Evolutionary conservation across 2,113 vertebrate species (phyloP).

Genomic region (Physeter macrocephalus): DNA sequence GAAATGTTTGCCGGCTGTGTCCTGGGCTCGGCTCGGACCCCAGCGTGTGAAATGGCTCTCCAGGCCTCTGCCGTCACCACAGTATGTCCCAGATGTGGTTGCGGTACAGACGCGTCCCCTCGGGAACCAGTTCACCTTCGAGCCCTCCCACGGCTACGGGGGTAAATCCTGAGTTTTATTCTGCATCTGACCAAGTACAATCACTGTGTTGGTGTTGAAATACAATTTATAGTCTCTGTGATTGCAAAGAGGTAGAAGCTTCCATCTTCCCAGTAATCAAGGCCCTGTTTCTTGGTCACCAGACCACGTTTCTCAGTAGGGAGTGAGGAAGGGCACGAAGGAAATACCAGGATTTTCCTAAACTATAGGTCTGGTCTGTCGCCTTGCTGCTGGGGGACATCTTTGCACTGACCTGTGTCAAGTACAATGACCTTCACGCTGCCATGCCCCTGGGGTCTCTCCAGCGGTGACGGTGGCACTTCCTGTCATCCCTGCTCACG

Average conservation of each 20-base stretch:
- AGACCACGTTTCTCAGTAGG: neutral
- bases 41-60: rapidly evolving
- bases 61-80: neutral
- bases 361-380: neutral
- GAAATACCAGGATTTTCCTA: neutral
- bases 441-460: neutral
- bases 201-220: rapidly evolving
- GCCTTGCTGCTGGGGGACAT: rapidly evolving
- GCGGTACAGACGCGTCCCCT: rapidly evolving
- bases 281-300: neutral
- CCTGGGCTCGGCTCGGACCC: neutral
- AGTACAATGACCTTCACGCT: rapidly evolving
- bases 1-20: rapidly evolving
- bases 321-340: neutral
- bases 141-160: neutral
- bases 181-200: neutral
- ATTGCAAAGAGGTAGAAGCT: rapidly evolving
- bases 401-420: rapidly evolving
- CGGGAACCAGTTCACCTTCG: rapidly evolving
- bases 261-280: neutral
- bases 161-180: neutral
- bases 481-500: neutral
- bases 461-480: neutral
- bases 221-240: rapidly evolving
- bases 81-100: neutral